A percentile compares a stretch with the other conserved stretches of the same genome.
Conservation (phyloP, 2,797 vertebrate genomes). For the Bradypodion pumilum region DNA sequence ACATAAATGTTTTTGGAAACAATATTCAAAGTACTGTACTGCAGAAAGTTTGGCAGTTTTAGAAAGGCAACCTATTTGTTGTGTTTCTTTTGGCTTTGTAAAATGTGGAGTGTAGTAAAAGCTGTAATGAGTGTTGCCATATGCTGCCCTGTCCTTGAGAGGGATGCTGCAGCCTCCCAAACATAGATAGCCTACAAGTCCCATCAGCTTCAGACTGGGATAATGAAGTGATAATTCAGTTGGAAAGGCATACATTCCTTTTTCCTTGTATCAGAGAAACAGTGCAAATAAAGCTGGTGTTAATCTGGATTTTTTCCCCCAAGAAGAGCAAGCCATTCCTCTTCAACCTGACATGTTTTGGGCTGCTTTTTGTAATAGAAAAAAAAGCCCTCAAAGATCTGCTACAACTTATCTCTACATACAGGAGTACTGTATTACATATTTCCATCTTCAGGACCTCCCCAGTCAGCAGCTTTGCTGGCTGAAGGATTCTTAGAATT, state of each 20-base stretch:
- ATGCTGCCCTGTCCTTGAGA: no score
- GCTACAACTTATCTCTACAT: neutral
- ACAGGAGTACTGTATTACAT: no score
- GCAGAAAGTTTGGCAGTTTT: slow-evolving; percentile 61
- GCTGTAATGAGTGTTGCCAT: no score
- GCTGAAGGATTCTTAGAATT: no score
- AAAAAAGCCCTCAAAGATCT: neutral
- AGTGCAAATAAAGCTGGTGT: neutral
- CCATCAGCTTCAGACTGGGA: neutral
- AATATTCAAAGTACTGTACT: slow-evolving; percentile 7
- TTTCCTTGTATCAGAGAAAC: neutral
- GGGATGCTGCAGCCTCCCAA: neutral
- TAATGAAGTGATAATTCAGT: neutral
- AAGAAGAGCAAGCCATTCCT: neutral
- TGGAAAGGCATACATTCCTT: neutral
- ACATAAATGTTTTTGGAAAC: neutral
- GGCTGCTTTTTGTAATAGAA: neutral
- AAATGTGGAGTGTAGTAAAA: slow-evolving; percentile 12
- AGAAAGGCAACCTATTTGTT: slow-evolving; percentile 49
- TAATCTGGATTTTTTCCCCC: neutral
- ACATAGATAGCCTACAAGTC: neutral
- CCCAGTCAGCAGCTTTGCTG: no score
- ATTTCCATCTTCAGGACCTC: no score
- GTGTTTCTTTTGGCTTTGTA: slow-evolving; percentile 29
- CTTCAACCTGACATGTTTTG: neutral